Evolutionary conservation across 2,113 vertebrate genomes (phyloP).

Genomic region (Grammomys surdaster): DNA sequence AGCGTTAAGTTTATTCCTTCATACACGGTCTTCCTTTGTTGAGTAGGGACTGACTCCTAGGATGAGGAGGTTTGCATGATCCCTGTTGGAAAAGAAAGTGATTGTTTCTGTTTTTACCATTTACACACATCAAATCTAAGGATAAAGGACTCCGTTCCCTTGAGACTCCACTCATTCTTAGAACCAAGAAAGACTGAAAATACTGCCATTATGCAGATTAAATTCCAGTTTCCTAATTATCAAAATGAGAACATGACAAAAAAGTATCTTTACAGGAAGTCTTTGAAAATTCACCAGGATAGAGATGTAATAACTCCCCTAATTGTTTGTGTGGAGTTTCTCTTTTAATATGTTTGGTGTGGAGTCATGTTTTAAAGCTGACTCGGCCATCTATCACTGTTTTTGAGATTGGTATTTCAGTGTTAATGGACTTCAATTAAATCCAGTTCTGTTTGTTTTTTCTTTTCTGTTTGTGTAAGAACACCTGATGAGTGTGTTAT

Average conservation of each 20-base stretch:
- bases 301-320: not conserved
- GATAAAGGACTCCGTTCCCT: not conserved
- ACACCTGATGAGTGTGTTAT: slow-evolving; percentile 8
- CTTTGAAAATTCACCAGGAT: slow-evolving; percentile 53
- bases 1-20: not conserved
- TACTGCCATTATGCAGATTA: not conserved
- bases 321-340: not conserved
- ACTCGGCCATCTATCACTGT: not conserved
- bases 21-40: not conserved
- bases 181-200: slow-evolving; percentile 17
- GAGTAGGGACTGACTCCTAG: slow-evolving; percentile 28
- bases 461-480: slow-evolving; percentile 26
- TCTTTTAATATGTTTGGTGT: not conserved
- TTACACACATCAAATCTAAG: slow-evolving; percentile 36
- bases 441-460: slow-evolving; percentile 44
- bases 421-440: slow-evolving; percentile 31
- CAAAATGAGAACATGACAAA: slow-evolving; percentile 4
- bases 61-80: not conserved
- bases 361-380: slow-evolving; percentile 46
- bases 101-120: slow-evolving; percentile 29
- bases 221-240: slow-evolving; percentile 58
- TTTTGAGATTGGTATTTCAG: slow-evolving; percentile 48
- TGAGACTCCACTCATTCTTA: slow-evolving; percentile 36
- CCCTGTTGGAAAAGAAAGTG: slow-evolving; percentile 61
- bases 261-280: slow-evolving; percentile 8